Conservation (phyloP, 92 coral and sea anemone genomes). For the Siderastrea radians region DNA sequence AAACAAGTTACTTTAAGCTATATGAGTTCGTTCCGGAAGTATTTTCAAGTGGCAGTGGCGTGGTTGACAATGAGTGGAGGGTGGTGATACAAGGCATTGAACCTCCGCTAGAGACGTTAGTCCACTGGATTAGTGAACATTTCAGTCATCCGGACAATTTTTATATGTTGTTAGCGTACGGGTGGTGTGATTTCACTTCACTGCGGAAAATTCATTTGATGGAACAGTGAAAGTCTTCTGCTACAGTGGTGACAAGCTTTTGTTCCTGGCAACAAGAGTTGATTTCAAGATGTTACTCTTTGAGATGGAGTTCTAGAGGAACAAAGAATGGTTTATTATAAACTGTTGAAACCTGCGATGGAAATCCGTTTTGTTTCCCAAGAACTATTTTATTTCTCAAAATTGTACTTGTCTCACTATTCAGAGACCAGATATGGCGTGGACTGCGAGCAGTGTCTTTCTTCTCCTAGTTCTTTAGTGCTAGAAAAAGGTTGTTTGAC, state of each 20-base stretch:
- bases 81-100: constrained; percentile 95
- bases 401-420: too few species aligned
- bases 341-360: not conserved
- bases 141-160: constrained; percentile 96
- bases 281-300: not conserved
- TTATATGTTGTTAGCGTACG: constrained; percentile 81
- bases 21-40: constrained; percentile 80
- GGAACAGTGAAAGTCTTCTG: too few species aligned
- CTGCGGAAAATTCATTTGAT: too few species aligned
- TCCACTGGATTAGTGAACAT: constrained; percentile 99
- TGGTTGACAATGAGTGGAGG: constrained; percentile 81
- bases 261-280: not conserved
- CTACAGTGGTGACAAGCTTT: not conserved
- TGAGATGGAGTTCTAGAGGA: not conserved
- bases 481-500: too few species aligned
- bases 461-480: too few species aligned
- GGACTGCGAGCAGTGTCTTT: too few species aligned
- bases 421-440: too few species aligned
- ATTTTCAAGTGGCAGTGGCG: constrained; percentile 67
- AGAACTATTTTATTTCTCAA: too few species aligned
- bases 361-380: not conserved
- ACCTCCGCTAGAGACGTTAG: constrained; percentile 94
- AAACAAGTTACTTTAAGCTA: constrained; percentile 8
- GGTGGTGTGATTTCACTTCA: constrained; percentile 17
- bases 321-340: not conserved